Evolutionary conservation across 2,888 invertebrate genomes (phyloP), one percentile per base, ranked within the genome.

Genomic region (Philereme transversata): DNA sequence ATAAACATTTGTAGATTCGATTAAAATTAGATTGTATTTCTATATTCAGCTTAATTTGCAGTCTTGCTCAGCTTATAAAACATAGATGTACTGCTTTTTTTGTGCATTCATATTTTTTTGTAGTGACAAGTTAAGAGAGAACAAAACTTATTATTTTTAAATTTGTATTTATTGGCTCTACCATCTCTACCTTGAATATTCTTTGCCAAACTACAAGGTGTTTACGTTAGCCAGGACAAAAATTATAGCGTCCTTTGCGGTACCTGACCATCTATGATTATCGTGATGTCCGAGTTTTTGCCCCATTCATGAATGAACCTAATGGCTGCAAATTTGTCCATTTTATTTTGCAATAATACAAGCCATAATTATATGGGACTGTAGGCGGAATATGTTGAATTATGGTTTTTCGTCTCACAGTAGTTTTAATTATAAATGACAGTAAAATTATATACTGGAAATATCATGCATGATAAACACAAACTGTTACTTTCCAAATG

Each of bases 191-290:
- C 6, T 40, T 10, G 50, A 5, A 47, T 75, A 73, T 41, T 86
- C 83, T 84, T 65, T 81, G 79, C n/a, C 60, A 71, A 81, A 81
- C 76, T 76, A 80, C 78, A 82, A 85, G 80, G 83, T 88, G 86
- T 85, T 88, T 89, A 84, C 77, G 82, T 81, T 82, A 72, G 78
- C 83, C 79, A 85, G 82, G 86, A 86, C 86, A 88, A 82, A 87
- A 86, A 86, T 81, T 82, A 85, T 84, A 77, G 82, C 76, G 78
- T 77, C 78, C 79, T 83, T 85, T 83, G 82, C 76, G 78, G 80
- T 77, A 71, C 77, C 75, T 74, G 76, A 79, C 81, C 82, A 82
- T 82, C 83, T 81, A 86, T 86, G 78, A 88, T 88, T 87, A 88
- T 79, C 78, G 71, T 72, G 73, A 79, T 79, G 79, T 79, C 77